Conservation (phyloP, 2,113 vertebrate species). For the Uria lomvia region DNA sequence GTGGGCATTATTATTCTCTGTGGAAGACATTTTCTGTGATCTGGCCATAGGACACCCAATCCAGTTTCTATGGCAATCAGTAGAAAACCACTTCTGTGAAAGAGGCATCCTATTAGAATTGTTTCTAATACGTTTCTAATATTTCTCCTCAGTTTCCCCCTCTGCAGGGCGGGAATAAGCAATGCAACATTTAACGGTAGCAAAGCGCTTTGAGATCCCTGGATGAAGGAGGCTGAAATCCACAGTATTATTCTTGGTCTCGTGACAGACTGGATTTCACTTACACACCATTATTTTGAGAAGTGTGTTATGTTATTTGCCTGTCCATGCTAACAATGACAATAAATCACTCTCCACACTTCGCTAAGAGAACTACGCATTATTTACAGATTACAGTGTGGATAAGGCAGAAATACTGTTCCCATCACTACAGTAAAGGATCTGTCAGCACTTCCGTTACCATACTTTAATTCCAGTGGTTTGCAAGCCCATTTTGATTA, state of each 20-base stretch:
- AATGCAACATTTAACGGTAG: neutral
- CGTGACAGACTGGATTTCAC: neutral
- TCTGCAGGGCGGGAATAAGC: neutral
- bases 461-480: constrained; percentile 13
- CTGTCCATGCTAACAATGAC: neutral
- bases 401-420: constrained; percentile 23
- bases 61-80: neutral
- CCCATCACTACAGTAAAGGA: neutral
- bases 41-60: neutral
- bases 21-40: neutral
- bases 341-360: neutral
- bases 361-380: neutral
- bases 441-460: constrained; percentile 32
- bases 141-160: neutral
- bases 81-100: neutral
- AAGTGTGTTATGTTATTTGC: neutral
- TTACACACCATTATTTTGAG: neutral
- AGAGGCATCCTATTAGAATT: neutral
- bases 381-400: neutral
- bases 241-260: neutral
- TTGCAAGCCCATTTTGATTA: constrained; percentile 17
- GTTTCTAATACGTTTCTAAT: no score
- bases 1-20: neutral
- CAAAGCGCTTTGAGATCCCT: neutral
- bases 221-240: neutral